These are phyloP conservation scores for Lacerta viridis DNA, from an alignment of 2,797 vertebrate genomes.

Conservation along the genomic window DNA sequence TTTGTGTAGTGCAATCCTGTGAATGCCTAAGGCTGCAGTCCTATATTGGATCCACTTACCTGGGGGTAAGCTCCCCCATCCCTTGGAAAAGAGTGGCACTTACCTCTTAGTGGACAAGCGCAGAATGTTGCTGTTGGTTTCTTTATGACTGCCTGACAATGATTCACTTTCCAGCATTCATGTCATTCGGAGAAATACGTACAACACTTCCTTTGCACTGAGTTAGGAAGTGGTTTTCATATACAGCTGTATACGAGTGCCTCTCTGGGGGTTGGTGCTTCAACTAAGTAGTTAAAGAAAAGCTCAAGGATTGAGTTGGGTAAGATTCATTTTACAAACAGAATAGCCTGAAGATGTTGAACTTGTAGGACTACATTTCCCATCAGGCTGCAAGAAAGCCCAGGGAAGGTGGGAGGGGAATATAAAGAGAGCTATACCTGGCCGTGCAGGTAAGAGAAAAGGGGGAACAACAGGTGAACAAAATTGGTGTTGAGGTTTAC, in stretches of 20 bases:
- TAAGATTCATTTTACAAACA: not conserved
- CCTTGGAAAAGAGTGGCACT: not conserved
- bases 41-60: not conserved
- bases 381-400: conserved; percentile 84
- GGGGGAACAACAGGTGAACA: conserved; percentile 57
- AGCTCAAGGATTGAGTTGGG: not conserved
- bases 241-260: not conserved
- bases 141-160: not conserved
- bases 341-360: not conserved
- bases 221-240: not conserved
- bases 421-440: conserved; percentile 71
- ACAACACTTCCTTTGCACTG: not conserved
- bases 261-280: not conserved
- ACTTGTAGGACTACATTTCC: conserved; percentile 76
- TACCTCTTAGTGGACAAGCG: not conserved
- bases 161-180: not conserved
- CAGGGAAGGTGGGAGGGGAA: conserved; percentile 71
- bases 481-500: not conserved
- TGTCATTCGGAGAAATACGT: not conserved
- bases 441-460: conserved; percentile 80
- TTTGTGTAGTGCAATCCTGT: not conserved
- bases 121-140: not conserved
- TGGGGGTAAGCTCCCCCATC: not conserved
- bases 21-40: not conserved
- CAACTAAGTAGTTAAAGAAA: not conserved